Percentiles rank a stretch among this genome's conserved stretches.
phyloP scores from a whole-genome alignment of 2,888 invertebrate species.

The Ophion ventricosus region DNA sequence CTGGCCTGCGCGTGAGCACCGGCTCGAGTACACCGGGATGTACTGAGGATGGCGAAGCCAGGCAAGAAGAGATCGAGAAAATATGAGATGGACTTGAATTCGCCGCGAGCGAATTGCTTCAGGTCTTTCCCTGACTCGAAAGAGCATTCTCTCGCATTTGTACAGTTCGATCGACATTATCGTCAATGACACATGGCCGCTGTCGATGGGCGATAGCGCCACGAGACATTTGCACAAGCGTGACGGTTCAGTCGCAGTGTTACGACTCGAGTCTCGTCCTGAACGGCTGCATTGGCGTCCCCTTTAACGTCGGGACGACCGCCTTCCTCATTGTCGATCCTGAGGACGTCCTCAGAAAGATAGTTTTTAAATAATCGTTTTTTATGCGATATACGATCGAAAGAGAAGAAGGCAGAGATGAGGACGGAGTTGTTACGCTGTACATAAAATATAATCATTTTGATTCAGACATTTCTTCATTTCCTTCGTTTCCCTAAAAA shows the following conservation, averaged over 20 bases:
- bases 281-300: conserved; percentile 96
- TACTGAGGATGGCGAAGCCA: conserved; percentile 85
- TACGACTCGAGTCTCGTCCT: conserved; percentile 95
- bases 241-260: conserved; percentile 94
- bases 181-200: conserved; percentile 93
- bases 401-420: not conserved
- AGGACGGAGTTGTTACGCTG: not conserved
- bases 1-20: conserved; percentile 97
- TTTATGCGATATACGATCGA: too few species aligned
- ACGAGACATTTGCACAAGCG: conserved; percentile 89
- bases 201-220: conserved; percentile 90
- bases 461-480: not conserved
- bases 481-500: not conserved
- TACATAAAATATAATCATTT: not conserved
- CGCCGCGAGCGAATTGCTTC: conserved; percentile 85
- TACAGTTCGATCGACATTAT: conserved; percentile 87
- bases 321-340: conserved; percentile 93
- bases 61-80: conserved; percentile 79
- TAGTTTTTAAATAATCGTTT: conserved; percentile 76
- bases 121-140: not conserved
- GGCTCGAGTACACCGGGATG: conserved; percentile 98
- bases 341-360: conserved; percentile 94
- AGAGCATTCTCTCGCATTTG: not conserved
- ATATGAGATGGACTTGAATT: conserved; percentile 88
- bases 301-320: conserved; percentile 96